Evolutionary conservation across 2,888 invertebrate species (phyloP), one percentile per base, ranked within the genome.

Genomic region (Lymantria monacha): DNA sequence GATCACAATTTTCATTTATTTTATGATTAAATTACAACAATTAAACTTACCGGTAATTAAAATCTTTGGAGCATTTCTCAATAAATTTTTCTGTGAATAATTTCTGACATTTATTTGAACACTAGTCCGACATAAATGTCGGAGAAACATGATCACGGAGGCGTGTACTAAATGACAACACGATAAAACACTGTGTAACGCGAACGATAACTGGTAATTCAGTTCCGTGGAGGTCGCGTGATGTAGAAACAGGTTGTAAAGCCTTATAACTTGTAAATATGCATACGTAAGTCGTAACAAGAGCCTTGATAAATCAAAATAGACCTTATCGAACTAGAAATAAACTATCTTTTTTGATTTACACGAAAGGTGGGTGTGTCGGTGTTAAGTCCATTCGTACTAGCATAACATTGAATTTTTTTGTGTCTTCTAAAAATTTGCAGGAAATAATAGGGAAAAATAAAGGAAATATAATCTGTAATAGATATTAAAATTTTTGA

Each of bases 31-130:
- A 12, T 46, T 33, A 9, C 9, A 33, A 33, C 1, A 33, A 33
- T 42, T 7, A 52, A 67, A 83, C 85, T 90, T 73, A 92, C 93
- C 93, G 42, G 93, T 93, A 41, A 93, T 93, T 43, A 93, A 81
- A 68, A 93, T 92, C 75, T 92, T 91, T 30, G 93, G 93, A 7
- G 87, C 76, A 46, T 74, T 84, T 58, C 74, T 74, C 42, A 64
- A 69, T 40, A 66, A 55, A 41, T 62, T 72, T 48, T 70, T 73
- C 36, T 72, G 76, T 53, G 82, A 76, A 67, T 83, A 87, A 51
- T 69, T 75, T 69, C 86, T 81, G 12, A 81, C 53, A 63, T 73
- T 81, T 42, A 71, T 58, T 51, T 70, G 72, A 50, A 73, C 59
- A 46, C 77, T 63, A 66, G 69, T 72, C 59, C 76, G 72, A 57